These are phyloP conservation scores for Bruchidius siliquastri DNA, from an alignment of 2,888 invertebrate genomes.

Conservation along the genomic window DNA sequence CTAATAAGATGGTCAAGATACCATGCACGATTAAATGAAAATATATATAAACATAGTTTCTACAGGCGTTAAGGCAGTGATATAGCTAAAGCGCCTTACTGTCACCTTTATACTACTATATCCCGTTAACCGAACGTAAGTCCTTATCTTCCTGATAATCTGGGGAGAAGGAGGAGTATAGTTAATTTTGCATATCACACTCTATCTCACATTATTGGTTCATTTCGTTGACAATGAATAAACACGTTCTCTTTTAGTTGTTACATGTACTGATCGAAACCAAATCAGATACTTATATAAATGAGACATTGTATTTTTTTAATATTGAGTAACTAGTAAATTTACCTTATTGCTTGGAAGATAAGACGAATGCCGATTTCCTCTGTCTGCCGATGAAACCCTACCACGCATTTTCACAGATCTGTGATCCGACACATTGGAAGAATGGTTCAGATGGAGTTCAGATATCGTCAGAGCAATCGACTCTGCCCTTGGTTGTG, in stretches of 20 bases:
- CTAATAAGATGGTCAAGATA: not conserved
- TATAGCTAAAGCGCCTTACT: not conserved
- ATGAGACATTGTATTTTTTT: too few species aligned
- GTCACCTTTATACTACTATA: slow-evolving; percentile 1
- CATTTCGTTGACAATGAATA: too few species aligned
- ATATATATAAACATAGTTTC: not conserved
- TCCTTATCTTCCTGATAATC: slow-evolving; percentile 2
- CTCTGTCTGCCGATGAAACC: slow-evolving; percentile 42
- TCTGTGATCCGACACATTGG: slow-evolving; percentile 30
- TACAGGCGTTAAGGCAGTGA: not conserved
- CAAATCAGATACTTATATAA: too few species aligned
- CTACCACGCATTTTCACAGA: slow-evolving; percentile 36
- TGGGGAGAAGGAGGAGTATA: not conserved
- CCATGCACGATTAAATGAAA: not conserved
- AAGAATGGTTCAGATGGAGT: slow-evolving; percentile 44
- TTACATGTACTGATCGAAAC: too few species aligned
- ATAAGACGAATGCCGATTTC: slow-evolving; percentile 45
- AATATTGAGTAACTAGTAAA: not conserved
- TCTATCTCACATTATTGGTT: too few species aligned
- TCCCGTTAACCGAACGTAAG: not conserved
- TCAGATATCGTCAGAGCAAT: slow-evolving; percentile 63
- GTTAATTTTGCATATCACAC: not conserved
- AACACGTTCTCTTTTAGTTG: too few species aligned
- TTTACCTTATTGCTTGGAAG: slow-evolving; percentile 41
- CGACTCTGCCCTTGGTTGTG: slow-evolving; percentile 66